Evolutionary conservation across 2,113 vertebrate genomes (phyloP).

Genomic region (Triplophysa rosa): DNA sequence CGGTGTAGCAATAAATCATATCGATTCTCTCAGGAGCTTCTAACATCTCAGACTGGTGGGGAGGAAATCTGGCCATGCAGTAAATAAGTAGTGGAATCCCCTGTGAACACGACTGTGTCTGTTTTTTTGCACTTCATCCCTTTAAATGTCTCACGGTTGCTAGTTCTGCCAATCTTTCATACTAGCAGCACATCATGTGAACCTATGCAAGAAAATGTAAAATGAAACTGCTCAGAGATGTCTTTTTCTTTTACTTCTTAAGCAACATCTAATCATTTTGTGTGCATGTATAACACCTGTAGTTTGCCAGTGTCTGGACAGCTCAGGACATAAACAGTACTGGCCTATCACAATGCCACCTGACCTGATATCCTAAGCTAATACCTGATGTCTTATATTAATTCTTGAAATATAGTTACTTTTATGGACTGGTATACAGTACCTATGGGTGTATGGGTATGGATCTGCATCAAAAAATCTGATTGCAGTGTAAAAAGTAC

Average conservation of each 20-base stretch:
- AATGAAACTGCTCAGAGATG: background rate
- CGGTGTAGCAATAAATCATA: slow-evolving; percentile 32
- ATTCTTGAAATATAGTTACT: too few relatives aligned
- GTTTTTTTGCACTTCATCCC: background rate
- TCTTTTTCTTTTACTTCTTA: background rate
- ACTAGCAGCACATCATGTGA: background rate
- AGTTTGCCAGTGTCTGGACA: too few relatives aligned
- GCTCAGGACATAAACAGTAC: too few relatives aligned
- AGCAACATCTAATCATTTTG: background rate
- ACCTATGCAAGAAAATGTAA: background rate
- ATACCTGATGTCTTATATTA: too few relatives aligned
- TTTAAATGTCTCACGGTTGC: slow-evolving; percentile 6
- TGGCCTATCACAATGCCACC: too few relatives aligned
- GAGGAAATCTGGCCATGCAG: slow-evolving; percentile 12
- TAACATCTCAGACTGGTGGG: background rate
- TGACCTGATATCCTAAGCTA: too few relatives aligned
- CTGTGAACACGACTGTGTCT: background rate
- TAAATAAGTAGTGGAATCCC: slow-evolving; percentile 6
- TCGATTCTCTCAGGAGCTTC: background rate
- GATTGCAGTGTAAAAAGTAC: too few relatives aligned
- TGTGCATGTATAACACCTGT: background rate
- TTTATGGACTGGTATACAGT: too few relatives aligned
- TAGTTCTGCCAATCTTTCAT: background rate
- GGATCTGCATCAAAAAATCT: too few relatives aligned
- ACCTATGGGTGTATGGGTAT: too few relatives aligned